Evolutionary conservation across 1,140 invertebrate genomes (phyloP).

Genomic region (Drosophila ogumai): DNA sequence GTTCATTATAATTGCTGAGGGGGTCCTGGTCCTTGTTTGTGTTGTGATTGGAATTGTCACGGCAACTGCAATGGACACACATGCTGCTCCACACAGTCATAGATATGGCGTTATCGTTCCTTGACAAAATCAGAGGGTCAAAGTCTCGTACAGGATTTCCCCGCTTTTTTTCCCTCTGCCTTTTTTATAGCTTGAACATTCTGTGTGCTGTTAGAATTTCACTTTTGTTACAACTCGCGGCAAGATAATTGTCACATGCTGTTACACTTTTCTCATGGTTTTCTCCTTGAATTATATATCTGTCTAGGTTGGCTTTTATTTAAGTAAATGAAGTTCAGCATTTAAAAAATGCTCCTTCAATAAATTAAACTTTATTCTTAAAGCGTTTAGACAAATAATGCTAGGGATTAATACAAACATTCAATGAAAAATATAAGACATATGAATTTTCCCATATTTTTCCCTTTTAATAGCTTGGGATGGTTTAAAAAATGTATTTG

Average conservation of each 20-base stretch:
- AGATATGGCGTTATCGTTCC: constrained; percentile 22
- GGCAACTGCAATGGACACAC: constrained; percentile 65
- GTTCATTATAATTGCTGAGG: constrained; percentile 24
- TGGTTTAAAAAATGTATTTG: constrained; percentile 61
- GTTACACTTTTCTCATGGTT: constrained; percentile 42
- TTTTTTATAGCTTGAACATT: constrained; percentile 23
- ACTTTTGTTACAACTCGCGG: constrained; percentile 60
- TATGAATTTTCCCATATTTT: no score
- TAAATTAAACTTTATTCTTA: no score
- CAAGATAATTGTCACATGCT: constrained; percentile 72
- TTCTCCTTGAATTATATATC: background rate
- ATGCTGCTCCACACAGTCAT: constrained; percentile 14
- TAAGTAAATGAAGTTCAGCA: no score
- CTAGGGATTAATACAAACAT: no score
- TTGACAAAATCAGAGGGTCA: constrained; percentile 45
- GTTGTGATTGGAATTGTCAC: constrained; percentile 73
- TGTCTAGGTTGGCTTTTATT: constrained; percentile 28
- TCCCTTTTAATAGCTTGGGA: background rate
- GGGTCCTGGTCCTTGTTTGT: constrained; percentile 38
- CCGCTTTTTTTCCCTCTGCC: constrained; percentile 6
- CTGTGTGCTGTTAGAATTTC: constrained; percentile 69
- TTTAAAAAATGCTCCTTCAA: no score
- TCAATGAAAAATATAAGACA: no score
- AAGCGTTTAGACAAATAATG: no score
- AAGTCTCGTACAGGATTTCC: constrained; percentile 12